Conservation (phyloP, 2,888 invertebrate species). For the Dasysyrphus albostriatus region DNA sequence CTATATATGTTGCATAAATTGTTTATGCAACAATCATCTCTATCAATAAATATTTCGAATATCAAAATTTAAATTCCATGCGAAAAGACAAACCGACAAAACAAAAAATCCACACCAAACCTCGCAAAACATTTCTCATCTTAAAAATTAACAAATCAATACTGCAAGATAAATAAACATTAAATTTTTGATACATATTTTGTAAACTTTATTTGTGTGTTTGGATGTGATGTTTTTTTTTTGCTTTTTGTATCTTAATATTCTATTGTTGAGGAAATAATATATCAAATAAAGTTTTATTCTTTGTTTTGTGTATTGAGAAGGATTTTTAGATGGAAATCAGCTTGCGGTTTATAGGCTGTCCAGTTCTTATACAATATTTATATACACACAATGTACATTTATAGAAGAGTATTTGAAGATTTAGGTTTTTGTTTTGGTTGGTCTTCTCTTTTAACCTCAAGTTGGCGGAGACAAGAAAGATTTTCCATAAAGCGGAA, state of each 20-base stretch:
- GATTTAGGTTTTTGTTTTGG: neutral
- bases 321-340: neutral
- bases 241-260: neutral
- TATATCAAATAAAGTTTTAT: neutral
- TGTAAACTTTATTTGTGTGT: neutral
- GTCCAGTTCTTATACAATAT: neutral
- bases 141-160: slow-evolving; percentile 61
- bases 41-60: slow-evolving; percentile 44
- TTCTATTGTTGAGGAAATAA: neutral
- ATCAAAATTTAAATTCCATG: slow-evolving; percentile 8
- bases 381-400: neutral
- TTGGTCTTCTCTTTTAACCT: neutral
- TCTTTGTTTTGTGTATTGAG: neutral
- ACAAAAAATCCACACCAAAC: slow-evolving; percentile 22
- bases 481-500: too few species aligned
- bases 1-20: neutral
- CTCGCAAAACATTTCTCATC: slow-evolving; percentile 34
- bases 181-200: slow-evolving; percentile 21
- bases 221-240: neutral
- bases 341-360: neutral
- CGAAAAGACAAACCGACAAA: slow-evolving; percentile 49
- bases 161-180: slow-evolving; percentile 55
- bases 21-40: neutral
- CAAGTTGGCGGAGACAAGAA: too few species aligned
- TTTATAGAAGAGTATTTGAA: neutral